Evolutionary conservation across 2,113 vertebrate species (phyloP).

Genomic region (Anoplopoma fimbria): DNA sequence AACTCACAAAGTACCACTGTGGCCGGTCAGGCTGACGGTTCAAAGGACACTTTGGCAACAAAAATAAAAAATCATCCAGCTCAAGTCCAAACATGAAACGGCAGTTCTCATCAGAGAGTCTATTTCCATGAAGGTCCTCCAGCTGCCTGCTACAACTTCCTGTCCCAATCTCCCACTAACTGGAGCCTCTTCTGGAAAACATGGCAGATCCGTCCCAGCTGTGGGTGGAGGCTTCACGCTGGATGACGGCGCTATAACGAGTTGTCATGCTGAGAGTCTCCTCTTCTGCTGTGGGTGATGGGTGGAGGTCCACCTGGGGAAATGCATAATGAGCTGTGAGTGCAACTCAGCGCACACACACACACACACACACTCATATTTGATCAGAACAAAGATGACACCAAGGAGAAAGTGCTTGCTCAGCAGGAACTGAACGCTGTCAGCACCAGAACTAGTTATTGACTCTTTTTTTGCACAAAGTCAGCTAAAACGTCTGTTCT

Average conservation of each 20-base stretch:
- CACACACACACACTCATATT: conserved; percentile 10
- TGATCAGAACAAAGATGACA: conserved; percentile 28
- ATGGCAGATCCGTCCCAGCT: background rate
- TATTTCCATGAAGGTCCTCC: conserved; percentile 39
- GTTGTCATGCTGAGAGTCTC: conserved; percentile 57
- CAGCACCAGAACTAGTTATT: conserved; percentile 54
- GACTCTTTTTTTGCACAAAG: conserved; percentile 52
- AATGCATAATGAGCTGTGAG: conserved; percentile 25
- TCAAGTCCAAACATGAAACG: conserved; percentile 14
- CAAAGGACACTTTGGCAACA: conserved; percentile 49
- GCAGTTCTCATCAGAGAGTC: conserved; percentile 63
- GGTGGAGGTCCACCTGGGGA: conserved; percentile 72
- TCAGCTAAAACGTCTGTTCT: conserved; percentile 56
- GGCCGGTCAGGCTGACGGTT: conserved; percentile 34
- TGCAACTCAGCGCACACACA: conserved; percentile 31
- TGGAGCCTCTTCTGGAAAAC: conserved; percentile 33
- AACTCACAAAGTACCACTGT: conserved; percentile 10
- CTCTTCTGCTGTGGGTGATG: conserved; percentile 40
- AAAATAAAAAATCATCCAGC: conserved; percentile 28
- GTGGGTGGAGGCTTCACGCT: conserved; percentile 18
- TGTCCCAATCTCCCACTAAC: conserved; percentile 30
- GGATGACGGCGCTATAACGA: conserved; percentile 67
- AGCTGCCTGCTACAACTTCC: conserved; percentile 25
- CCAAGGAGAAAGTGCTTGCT: conserved; percentile 31
- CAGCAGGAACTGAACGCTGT: conserved; percentile 38